Evolutionary conservation across 1,140 invertebrate species (phyloP), one percentile per base, ranked within the genome.

Genomic region (Solenopsis invicta): DNA sequence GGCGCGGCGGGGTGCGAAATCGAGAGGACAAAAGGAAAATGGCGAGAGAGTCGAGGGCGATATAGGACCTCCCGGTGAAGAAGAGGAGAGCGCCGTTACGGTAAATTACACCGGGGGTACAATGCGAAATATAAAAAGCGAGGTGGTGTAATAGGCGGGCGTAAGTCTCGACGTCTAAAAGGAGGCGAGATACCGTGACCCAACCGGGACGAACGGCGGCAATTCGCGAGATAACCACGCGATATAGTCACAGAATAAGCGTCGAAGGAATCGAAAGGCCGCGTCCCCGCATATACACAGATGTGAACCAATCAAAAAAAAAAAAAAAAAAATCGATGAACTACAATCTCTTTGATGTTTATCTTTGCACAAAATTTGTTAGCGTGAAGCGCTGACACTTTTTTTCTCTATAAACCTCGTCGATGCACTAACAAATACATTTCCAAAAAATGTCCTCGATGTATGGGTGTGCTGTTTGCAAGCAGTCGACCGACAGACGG

Each of bases 91-190:
- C 71, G 80, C 81, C 56, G 90, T 93, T 93, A 88, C 90, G 78
- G 86, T 93, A 91, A 93, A 93, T 93, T 93, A 93, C 89, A 82
- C 59, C 56, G 52, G 50, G 37, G 41, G 87, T 82, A 88, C 85
- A 89, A 91, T 91, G 76, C 45, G 50, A 90, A 85, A 88, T 88
- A 90, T 89, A 92, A 91, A 89, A 91, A 85, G 37, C 86, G 62
- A 75, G 88, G 75, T 89, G 62, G 75, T 90, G 75, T 90, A 89
- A 91, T 86, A 91, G 90, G 67, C 37, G 24, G 61, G 77, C 34
- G 87, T 87, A 90, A 88, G 88, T 76, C 72, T 34, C 62, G 80
- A n/a, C 10, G 21, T 71, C 54, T 45, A 88, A 84, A 50, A 59
- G 56, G 50, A 84, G 88, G 88, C 50, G 16, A 45, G 62, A 71